Percentiles rank a stretch among this genome's conserved stretches.
Evolutionary conservation across 2,797 vertebrate species (phyloP).

Genomic region (Cephalopachus bancanus): DNA sequence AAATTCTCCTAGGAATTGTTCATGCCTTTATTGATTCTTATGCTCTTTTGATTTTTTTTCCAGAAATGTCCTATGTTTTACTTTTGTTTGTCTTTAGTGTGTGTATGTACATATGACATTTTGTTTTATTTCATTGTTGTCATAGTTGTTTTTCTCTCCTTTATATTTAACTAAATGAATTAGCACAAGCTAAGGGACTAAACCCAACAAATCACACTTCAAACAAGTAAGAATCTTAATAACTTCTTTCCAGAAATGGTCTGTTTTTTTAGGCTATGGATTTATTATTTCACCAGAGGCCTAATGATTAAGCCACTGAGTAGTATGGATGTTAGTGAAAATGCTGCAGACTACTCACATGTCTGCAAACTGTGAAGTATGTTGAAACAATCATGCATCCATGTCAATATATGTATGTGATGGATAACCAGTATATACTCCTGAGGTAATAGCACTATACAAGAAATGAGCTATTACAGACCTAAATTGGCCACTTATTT

Average conservation of each 20-base stretch:
- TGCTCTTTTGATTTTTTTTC: background rate
- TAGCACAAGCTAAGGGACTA: background rate
- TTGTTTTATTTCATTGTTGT: background rate
- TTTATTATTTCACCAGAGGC: background rate
- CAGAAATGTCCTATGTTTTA: background rate
- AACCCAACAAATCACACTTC: background rate
- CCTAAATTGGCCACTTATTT: conserved; percentile 7
- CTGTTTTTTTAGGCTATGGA: background rate
- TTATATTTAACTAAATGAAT: background rate
- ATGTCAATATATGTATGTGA: background rate
- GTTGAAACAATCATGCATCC: background rate
- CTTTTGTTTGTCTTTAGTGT: background rate
- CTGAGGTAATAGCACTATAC: background rate
- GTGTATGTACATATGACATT: background rate
- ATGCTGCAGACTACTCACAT: background rate
- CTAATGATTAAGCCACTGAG: background rate
- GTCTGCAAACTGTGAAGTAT: background rate
- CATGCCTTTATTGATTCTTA: background rate
- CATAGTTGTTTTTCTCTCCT: background rate
- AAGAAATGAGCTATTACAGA: background rate
- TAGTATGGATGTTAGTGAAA: background rate
- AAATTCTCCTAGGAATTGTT: background rate
- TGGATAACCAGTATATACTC: background rate
- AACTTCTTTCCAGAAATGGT: background rate
- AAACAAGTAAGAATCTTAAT: background rate